Evolutionary conservation across 2,888 invertebrate species (phyloP).

Genomic region (Apotomis betuletana): DNA sequence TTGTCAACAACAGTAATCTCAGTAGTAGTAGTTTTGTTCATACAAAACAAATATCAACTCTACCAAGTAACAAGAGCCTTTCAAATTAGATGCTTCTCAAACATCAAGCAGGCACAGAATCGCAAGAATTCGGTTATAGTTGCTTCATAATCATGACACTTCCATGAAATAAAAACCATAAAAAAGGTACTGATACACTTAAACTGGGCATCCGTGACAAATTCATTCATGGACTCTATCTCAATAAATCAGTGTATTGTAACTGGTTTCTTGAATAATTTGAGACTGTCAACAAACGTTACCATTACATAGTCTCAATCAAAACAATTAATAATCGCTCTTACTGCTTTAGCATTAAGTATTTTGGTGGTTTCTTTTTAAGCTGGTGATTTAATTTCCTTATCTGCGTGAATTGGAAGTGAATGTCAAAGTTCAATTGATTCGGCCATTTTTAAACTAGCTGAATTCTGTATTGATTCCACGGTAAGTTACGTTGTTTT

Average conservation of each 20-base stretch:
- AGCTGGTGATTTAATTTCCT: slow-evolving; percentile 10
- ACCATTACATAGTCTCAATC: neutral
- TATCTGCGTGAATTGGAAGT: slow-evolving; percentile 32
- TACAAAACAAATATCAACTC: too few species aligned
- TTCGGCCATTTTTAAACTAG: neutral
- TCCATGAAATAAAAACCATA: too few species aligned
- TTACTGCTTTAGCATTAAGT: slow-evolving; percentile 7
- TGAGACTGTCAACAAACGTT: slow-evolving; percentile 18
- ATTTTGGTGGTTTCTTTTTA: neutral
- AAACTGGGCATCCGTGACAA: slow-evolving; percentile 15
- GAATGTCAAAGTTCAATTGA: slow-evolving; percentile 54
- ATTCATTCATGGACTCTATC: slow-evolving; percentile 27
- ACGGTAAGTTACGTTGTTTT: slow-evolving; percentile 6
- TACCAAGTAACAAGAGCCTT: too few species aligned
- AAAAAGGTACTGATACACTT: neutral
- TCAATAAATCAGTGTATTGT: slow-evolving; percentile 23
- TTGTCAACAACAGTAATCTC: too few species aligned
- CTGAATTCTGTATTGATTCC: neutral
- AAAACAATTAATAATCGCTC: slow-evolving; percentile 8
- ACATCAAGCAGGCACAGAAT: too few species aligned
- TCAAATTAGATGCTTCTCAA: too few species aligned
- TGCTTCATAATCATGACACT: too few species aligned
- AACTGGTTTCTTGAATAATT: slow-evolving; percentile 35
- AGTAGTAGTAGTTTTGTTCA: too few species aligned
- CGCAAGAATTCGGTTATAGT: too few species aligned